Base-by-base conservation (phyloP, 1,140 invertebrate species). In the Oedothorax gibbosus region DNA sequence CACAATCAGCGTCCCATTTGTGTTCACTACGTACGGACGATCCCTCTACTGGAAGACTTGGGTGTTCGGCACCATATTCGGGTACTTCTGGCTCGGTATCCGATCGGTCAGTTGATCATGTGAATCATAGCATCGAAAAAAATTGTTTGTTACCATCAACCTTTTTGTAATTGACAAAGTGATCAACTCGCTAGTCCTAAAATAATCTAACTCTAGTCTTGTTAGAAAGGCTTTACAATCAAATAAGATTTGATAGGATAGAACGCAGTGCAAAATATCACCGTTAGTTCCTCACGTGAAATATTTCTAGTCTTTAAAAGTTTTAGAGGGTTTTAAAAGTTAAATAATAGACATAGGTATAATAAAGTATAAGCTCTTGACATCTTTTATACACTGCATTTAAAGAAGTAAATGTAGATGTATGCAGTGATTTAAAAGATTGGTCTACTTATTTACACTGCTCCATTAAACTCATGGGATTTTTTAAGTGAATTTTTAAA, bases 31-130 rank as follows among this genome's bases (percentile, higher is more conserved):
- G 10, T 85, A 64, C 76, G 86, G 86, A 69, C 81, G 86, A 9
- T 76, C 72, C 12, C 18, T 86, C 10, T 86, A 86, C 57, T 86
- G 86, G 86, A 86, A 86, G 64, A 68, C 73, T 15, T 85, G 82
- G 81, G 15, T 81, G 2, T 80, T 85, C 60, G 81, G 86, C 15
- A 68, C 76, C 15, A 51, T 86, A 12, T 78, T 75, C 53, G 82
- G 82, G 9, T 86, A 86, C 35, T 75, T 86, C 35, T 86, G 82
- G 82, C 35, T 86, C 12, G 83, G 81, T 49, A 68, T 86, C 6
- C 50, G 68, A 14, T 86, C 86, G n/a, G 69, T 86, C 12, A 60
- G 81, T 65, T 86, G 77, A 86, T 82, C 75, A 76, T 64, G 0
- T 57, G n/a, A 35, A 14, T 11, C 68, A 75, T 84, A 82, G 80